A percentile compares a stretch with the other conserved stretches of the same genome.
These are phyloP conservation scores for Capreolus pygargus DNA, from an alignment of 2,113 vertebrate genomes.

Conservation along the genomic window DNA sequence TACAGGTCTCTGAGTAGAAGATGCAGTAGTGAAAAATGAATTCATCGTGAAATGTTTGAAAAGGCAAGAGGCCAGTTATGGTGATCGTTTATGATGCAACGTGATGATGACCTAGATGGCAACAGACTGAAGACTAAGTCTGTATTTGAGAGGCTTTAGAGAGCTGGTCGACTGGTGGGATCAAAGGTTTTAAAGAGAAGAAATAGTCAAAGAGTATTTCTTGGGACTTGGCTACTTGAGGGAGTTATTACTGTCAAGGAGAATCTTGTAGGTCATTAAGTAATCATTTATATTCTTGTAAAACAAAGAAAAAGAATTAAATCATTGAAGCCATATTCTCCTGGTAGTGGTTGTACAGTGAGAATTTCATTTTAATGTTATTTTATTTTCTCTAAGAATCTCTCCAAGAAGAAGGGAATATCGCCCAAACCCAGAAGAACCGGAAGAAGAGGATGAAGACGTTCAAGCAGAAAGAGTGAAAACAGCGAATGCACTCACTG, in stretches of 20 bases:
- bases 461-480: slow-evolving; percentile 82
- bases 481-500: slow-evolving; percentile 80
- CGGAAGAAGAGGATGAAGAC: slow-evolving; percentile 83
- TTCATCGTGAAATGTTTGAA: neutral
- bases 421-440: slow-evolving; percentile 80
- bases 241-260: neutral
- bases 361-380: neutral
- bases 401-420: slow-evolving; percentile 65
- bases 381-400: slow-evolving; percentile 23
- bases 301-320: neutral
- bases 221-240: neutral
- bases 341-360: neutral
- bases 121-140: neutral
- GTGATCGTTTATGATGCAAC: neutral
- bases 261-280: neutral
- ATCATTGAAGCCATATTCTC: neutral
- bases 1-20: neutral
- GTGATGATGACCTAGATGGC: neutral
- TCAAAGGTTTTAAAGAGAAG: neutral
- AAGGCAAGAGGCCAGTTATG: neutral
- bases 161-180: neutral
- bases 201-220: neutral
- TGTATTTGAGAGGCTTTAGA: neutral
- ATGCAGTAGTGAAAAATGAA: neutral
- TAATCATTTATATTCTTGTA: neutral